Evolutionary conservation across 2,113 vertebrate genomes (phyloP).

Genomic region (Petroica traversi): DNA sequence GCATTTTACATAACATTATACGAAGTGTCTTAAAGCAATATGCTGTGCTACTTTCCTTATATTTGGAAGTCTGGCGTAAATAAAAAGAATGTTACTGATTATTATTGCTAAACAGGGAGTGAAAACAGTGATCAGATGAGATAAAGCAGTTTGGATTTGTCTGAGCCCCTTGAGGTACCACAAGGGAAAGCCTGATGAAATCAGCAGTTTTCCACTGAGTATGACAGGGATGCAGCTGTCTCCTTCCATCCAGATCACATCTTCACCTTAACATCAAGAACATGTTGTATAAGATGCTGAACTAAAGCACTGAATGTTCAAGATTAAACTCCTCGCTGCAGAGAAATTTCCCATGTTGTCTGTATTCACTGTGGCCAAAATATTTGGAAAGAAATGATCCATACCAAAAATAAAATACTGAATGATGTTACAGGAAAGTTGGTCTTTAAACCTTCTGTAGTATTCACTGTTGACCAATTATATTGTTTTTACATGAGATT

Average conservation of each 20-base stretch:
- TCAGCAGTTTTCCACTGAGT: neutral
- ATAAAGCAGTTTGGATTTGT: neutral
- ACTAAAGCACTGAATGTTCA: neutral
- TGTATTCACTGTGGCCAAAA: neutral
- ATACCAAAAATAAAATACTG: neutral
- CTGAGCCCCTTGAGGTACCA: neutral
- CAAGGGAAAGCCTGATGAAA: neutral
- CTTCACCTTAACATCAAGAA: neutral
- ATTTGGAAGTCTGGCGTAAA: neutral
- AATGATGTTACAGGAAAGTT: neutral
- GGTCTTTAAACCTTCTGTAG: neutral
- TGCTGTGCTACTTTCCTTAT: neutral
- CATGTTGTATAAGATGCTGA: neutral
- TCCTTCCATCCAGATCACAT: neutral
- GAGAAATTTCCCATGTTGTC: neutral
- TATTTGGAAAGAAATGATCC: neutral
- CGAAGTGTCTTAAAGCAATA: neutral
- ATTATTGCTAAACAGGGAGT: neutral
- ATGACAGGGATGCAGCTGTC: neutral
- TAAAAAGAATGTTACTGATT: neutral
- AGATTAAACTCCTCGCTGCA: neutral
- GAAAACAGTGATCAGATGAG: neutral
- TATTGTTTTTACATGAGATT: neutral
- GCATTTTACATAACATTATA: neutral
- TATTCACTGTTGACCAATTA: neutral